Evolutionary conservation across 2,113 vertebrate genomes (phyloP).

Genomic region (rabbit (Oryctolagus cuniculus)): DNA sequence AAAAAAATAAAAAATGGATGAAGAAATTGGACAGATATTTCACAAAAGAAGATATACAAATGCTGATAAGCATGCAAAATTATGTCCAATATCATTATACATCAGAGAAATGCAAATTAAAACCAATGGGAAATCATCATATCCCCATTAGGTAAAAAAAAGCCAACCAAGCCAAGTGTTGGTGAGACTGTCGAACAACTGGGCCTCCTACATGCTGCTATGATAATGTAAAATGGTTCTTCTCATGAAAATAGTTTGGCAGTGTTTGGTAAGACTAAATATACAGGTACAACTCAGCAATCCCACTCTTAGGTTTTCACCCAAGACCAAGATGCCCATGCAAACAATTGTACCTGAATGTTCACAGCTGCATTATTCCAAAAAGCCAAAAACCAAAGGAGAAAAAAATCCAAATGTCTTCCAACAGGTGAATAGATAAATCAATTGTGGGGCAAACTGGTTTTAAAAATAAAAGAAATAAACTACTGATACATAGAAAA

Average conservation of each 20-base stretch:
- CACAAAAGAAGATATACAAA: slow-evolving; percentile 15
- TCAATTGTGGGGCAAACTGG: neutral
- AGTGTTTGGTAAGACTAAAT: neutral
- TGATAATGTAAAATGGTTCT: neutral
- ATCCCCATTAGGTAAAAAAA: neutral
- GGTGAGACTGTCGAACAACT: neutral
- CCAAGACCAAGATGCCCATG: neutral
- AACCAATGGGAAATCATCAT: neutral
- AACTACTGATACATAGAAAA: neutral
- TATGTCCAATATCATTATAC: neutral
- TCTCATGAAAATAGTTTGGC: neutral
- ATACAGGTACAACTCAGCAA: neutral
- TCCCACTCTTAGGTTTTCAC: neutral
- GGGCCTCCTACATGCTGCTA: neutral
- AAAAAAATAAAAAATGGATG: neutral
- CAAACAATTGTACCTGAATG: slow-evolving; percentile 1
- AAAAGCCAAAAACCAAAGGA: neutral
- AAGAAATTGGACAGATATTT: neutral
- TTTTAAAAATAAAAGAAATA: neutral
- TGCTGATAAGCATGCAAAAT: neutral
- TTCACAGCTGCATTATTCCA: neutral
- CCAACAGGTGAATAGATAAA: neutral
- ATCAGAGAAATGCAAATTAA: slow-evolving; percentile 48
- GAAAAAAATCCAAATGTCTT: neutral
- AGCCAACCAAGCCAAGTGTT: neutral